A percentile compares a stretch with the other conserved stretches of the same genome.
Evolutionary conservation across 1,140 invertebrate species (phyloP).

Genomic region (Brachionus asplanchnoidis): DNA sequence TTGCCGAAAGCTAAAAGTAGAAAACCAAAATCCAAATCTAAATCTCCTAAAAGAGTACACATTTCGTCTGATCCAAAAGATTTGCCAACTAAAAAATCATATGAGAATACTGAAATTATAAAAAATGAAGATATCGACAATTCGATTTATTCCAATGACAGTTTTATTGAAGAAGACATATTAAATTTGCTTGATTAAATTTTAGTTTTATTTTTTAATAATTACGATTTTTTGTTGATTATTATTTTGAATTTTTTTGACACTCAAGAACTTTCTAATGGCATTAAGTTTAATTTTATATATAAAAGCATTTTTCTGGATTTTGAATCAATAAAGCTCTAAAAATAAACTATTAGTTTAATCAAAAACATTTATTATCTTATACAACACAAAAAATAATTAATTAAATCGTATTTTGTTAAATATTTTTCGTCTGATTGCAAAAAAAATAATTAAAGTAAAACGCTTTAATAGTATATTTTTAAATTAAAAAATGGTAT

Average conservation of each 20-base stretch:
- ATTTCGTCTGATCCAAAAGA: conserved; percentile 27
- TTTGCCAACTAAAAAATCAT: not conserved
- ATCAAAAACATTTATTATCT: not conserved
- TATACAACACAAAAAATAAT: not conserved
- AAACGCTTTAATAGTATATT: not conserved
- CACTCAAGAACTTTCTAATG: not conserved
- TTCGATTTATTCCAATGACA: not conserved
- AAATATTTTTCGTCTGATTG: not conserved
- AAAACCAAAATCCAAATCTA: conserved; percentile 28
- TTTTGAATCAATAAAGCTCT: not conserved
- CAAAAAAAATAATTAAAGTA: not conserved
- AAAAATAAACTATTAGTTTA: not conserved
- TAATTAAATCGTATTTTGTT: not conserved
- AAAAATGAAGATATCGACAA: not conserved
- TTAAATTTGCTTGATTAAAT: conserved; percentile 8
- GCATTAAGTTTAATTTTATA: not conserved
- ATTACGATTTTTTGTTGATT: not conserved
- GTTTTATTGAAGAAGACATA: conserved; percentile 7
- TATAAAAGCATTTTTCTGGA: not conserved
- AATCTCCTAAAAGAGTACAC: conserved; percentile 35
- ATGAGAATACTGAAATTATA: not conserved
- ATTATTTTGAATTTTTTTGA: not conserved
- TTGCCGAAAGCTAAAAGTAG: not conserved
- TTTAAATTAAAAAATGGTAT: not conserved
- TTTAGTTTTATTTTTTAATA: not conserved